Base-by-base conservation (phyloP, 2,113 vertebrate species). In the Festucalex cinctus region DNA sequence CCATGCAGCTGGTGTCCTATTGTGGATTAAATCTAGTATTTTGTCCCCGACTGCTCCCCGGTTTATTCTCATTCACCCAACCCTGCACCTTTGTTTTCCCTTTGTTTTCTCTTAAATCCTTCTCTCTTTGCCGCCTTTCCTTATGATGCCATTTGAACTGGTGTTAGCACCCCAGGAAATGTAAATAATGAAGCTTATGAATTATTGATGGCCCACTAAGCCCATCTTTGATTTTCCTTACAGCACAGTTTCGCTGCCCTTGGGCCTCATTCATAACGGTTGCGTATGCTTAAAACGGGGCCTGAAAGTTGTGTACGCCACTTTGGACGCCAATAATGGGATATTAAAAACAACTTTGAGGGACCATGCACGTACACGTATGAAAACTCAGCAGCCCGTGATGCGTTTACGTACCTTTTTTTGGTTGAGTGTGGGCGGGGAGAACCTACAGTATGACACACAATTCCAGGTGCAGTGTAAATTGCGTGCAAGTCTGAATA, bases 171-270 rank as follows among this genome's bases (percentile, higher is more conserved):
- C 65, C 35, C 4, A 54, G 78, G 63, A 60, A 78, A 83, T 83
- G 79, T 84, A 89, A 88, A 90, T 89, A 89, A 83, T 81, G 60
- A 70, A 75, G 65, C 43, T 63, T 44, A 85, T 88, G 85, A 83
- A 89, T 88, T 88, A 89, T 88, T 85, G 74, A 88, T 87, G 73
- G 48, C 61, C 75, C 74, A 59, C 39, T 65, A 65, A 73, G 76
- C 68, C 46, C 80, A 65, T 84, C 66, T 76, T n/a, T 70, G 77
- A 82, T 78, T 81, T 78, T 71, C 73, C 76, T 81, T 78, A 60
- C 78, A 79, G 65, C 75, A 63, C 69, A 62, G 6, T 41, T 39
- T 62, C 43, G 13, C 39, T 62, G 12, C 54, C 54, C 54, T 32
- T 32, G 26, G 26, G 26, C 26, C 26, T 32, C 53, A 28, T 56